Conservation (phyloP, 2,113 vertebrate genomes). For the Ciconia maguari region DNA sequence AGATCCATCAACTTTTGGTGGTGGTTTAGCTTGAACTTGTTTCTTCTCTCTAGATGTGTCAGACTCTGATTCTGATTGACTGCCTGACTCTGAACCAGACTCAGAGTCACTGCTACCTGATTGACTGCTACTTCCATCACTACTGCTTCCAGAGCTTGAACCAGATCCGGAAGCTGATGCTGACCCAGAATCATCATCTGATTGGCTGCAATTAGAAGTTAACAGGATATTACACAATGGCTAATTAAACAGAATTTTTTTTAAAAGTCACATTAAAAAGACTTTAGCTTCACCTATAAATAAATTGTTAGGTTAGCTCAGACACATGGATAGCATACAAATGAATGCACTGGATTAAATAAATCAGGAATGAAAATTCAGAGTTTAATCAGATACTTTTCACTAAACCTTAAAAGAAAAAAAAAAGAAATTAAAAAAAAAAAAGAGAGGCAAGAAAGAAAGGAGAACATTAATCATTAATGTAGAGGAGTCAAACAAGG, state of each 20-base stretch:
- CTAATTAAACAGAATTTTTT: neutral
- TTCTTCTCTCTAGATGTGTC: conserved; percentile 87
- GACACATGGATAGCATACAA: neutral
- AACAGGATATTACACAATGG: conserved; percentile 22
- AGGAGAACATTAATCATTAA: neutral
- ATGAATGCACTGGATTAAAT: neutral
- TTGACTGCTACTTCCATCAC: conserved; percentile 91
- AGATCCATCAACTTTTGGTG: conserved; percentile 85
- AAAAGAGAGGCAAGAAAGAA: neutral
- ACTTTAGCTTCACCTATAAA: neutral
- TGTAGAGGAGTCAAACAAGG: neutral
- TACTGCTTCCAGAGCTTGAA: conserved; percentile 92
- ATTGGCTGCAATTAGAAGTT: conserved; percentile 80
- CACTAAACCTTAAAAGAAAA: neutral
- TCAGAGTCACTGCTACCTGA: conserved; percentile 94
- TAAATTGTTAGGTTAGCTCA: neutral
- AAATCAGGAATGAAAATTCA: neutral
- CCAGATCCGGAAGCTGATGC: conserved; percentile 84
- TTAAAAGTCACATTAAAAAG: neutral
- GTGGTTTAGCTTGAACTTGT: conserved; percentile 82
- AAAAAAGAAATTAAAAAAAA: neutral
- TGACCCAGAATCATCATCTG: conserved; percentile 88
- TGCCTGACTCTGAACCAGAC: conserved; percentile 91
- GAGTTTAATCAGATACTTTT: conserved; percentile 3
- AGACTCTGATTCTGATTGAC: conserved; percentile 89